Evolutionary conservation across 2,888 invertebrate genomes (phyloP).

Genomic region (Phorcus lineatus): DNA sequence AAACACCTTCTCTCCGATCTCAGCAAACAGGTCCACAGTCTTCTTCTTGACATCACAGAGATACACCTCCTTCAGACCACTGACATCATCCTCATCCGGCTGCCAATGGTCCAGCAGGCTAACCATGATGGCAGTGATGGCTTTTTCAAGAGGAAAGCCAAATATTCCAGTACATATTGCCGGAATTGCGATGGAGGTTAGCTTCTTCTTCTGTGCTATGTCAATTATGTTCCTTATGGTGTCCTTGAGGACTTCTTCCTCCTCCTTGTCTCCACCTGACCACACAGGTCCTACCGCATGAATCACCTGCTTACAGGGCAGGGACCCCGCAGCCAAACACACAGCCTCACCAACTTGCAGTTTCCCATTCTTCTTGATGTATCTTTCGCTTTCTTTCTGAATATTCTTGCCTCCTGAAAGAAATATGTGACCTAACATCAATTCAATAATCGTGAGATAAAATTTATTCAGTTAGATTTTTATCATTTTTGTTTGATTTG

Average conservation of each 20-base stretch:
- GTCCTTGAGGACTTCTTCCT: conserved; percentile 37
- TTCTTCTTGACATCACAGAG: conserved; percentile 36
- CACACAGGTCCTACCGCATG: conserved; percentile 59
- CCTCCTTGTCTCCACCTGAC: conserved; percentile 45
- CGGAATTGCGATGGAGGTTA: conserved; percentile 54
- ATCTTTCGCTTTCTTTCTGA: conserved; percentile 49
- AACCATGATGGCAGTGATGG: conserved; percentile 29
- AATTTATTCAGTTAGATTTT: no score
- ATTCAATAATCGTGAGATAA: no score
- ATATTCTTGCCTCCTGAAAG: conserved; percentile 48
- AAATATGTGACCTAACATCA: background rate
- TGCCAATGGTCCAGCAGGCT: conserved; percentile 30
- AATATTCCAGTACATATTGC: conserved; percentile 56
- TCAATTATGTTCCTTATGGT: conserved; percentile 43
- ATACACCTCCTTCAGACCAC: conserved; percentile 33
- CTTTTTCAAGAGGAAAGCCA: conserved; percentile 45
- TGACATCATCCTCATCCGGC: background rate
- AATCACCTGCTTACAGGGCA: conserved; percentile 45
- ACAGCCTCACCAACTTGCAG: conserved; percentile 48
- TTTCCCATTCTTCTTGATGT: conserved; percentile 39
- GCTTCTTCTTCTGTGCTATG: conserved; percentile 29
- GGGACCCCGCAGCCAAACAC: conserved; percentile 44
- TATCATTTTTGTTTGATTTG: no score
- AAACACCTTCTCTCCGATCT: conserved; percentile 30
- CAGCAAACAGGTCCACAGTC: conserved; percentile 28